phyloP scores from a whole-genome alignment of 2,797 vertebrate genomes.

The Lacerta bilineata region DNA sequence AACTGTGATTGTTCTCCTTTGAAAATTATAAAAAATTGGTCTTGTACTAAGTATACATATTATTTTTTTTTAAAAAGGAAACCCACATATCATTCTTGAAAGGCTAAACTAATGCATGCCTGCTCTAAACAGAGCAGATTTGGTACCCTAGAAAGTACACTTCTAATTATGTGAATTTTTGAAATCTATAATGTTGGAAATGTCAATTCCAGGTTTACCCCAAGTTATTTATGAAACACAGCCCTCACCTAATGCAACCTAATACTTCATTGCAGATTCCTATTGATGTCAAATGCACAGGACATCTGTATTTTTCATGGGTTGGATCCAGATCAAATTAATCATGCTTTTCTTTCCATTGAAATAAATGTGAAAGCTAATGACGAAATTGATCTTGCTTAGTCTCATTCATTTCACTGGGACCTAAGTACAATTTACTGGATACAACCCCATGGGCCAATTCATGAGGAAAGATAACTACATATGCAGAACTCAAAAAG shows the following conservation, averaged over 20 bases:
- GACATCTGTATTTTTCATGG: background rate
- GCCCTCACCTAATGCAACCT: background rate
- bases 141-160: background rate
- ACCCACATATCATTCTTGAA: background rate
- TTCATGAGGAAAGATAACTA: background rate
- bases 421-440: background rate
- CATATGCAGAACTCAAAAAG: background rate
- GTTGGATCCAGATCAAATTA: background rate
- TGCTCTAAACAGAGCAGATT: background rate
- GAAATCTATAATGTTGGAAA: background rate
- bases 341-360: background rate
- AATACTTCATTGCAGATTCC: background rate
- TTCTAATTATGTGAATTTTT: background rate
- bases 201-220: background rate
- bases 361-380: background rate
- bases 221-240: background rate
- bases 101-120: background rate
- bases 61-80: background rate
- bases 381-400: background rate
- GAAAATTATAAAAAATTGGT: background rate
- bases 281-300: background rate
- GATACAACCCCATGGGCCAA: background rate
- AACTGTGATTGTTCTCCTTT: background rate
- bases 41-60: background rate
- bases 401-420: background rate